Evolutionary conservation across 2,797 vertebrate species (phyloP).

Genomic region (Potorous gilbertii): DNA sequence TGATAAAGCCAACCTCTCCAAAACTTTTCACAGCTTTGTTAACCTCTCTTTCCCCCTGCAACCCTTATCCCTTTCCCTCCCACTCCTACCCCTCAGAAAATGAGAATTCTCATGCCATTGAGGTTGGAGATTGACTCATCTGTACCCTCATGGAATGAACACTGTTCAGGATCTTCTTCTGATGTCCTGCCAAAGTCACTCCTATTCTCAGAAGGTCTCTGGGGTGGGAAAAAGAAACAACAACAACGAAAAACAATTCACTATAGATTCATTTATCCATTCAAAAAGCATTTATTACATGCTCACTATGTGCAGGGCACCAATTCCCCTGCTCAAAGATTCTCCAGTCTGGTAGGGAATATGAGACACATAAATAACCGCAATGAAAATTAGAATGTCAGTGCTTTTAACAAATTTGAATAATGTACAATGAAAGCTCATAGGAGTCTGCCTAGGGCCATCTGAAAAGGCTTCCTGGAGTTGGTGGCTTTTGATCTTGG

Average conservation of each 20-base stretch:
- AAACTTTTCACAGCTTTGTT: conserved; percentile 66
- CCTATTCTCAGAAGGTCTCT: conserved; percentile 99
- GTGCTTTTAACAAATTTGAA: neutral
- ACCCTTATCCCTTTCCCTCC: conserved; percentile 68
- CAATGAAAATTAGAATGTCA: neutral
- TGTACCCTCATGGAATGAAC: conserved; percentile 98
- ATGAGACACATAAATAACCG: neutral
- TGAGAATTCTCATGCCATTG: conserved; percentile 91
- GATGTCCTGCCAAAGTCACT: conserved; percentile 97
- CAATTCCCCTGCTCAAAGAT: neutral
- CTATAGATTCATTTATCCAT: neutral
- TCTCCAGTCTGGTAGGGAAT: neutral
- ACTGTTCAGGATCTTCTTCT: conserved; percentile 99
- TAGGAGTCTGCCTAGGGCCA: neutral
- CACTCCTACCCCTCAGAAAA: conserved; percentile 74
- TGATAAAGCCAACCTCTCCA: conserved; percentile 70
- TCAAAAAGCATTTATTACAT: neutral
- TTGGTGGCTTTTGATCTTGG: neutral
- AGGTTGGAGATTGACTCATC: conserved; percentile 94
- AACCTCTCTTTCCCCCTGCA: conserved; percentile 74
- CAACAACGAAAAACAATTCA: conserved; percentile 65
- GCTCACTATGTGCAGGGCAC: neutral
- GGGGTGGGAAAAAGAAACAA: conserved; percentile 56
- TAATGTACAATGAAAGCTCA: neutral
- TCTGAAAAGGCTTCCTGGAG: neutral